Conservation (phyloP, 2,113 vertebrate species). For the Gopherus flavomarginatus region DNA sequence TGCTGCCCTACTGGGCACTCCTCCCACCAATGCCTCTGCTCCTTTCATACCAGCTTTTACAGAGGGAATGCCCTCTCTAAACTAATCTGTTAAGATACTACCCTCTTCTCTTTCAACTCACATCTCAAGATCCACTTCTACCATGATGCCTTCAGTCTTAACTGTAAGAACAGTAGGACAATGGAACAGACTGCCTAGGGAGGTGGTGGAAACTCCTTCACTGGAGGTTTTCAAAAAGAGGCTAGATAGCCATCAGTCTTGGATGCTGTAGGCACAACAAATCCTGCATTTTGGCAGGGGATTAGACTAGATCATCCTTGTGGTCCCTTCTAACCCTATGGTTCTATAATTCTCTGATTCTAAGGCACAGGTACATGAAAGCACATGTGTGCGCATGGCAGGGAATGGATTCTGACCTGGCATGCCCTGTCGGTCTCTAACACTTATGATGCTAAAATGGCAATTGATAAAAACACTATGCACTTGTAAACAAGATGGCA, state of each 20-base stretch:
- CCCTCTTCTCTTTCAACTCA: background rate
- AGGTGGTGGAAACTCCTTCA: background rate
- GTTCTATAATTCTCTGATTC: background rate
- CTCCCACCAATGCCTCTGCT: background rate
- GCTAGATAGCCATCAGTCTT: background rate
- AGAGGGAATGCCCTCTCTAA: background rate
- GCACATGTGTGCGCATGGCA: background rate
- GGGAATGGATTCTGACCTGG: background rate
- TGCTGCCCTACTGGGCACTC: background rate
- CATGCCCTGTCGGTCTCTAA: background rate
- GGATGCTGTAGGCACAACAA: background rate
- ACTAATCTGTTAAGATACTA: background rate
- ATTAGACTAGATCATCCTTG: background rate
- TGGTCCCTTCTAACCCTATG: background rate
- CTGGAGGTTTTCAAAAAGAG: background rate
- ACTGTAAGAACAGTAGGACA: background rate
- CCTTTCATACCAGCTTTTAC: background rate
- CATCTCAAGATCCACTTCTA: background rate
- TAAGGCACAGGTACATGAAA: background rate
- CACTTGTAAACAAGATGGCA: slow-evolving; percentile 21
- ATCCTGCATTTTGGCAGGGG: background rate
- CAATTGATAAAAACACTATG: background rate
- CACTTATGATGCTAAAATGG: slow-evolving; percentile 21
- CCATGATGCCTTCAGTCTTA: background rate
- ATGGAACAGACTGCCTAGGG: background rate